Evolutionary conservation across 1,140 invertebrate species (phyloP), one percentile per base, ranked within the genome.

Genomic region (Neodiprion virginianus): DNA sequence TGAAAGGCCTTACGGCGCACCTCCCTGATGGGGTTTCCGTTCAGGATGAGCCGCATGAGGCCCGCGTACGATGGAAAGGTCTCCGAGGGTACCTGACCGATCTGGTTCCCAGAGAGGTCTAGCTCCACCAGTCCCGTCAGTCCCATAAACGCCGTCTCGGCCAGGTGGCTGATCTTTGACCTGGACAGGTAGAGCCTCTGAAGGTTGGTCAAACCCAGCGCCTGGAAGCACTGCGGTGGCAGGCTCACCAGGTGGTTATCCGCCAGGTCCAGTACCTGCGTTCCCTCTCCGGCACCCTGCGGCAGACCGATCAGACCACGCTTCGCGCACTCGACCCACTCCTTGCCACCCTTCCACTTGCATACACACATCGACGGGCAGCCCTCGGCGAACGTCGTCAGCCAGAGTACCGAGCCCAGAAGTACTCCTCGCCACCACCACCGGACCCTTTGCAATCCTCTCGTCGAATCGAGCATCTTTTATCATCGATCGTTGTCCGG

Each of bases 271-370:
- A 97, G 87, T 8, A 97, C 96, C 89, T 98, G 96, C 0, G 95
- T 96, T 79, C 93, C 95, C n/a, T 94, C 92, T 79, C 96, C 94
- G 79, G 98, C 93, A 47, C 94, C 93, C 76, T 92, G 91, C 1
- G 97, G 96, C 66, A 96, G 92, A 7, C 91, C 89, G 61, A 92
- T 91, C n/a, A 96, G 87, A 49, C 91, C 91, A 84, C 93, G 93
- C 67, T 93, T 92, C 11, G 93, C 90, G 87, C 96, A 97, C 83
- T 97, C 96, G 4, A 96, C 95, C 75, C 94, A 95, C 81, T 96
- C 93, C 84, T 97, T 97, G 1, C 96, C 96, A 81, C 94, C 93
- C 85, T 96, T 97, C 96, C 96, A 97, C 81, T 96, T 97, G 89
- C 96, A 97, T 11, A 91, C 89, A 85, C 96, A 97, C 65, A 91